Conservation (phyloP, 2,888 invertebrate genomes). For the Perizoma affinitatum region DNA sequence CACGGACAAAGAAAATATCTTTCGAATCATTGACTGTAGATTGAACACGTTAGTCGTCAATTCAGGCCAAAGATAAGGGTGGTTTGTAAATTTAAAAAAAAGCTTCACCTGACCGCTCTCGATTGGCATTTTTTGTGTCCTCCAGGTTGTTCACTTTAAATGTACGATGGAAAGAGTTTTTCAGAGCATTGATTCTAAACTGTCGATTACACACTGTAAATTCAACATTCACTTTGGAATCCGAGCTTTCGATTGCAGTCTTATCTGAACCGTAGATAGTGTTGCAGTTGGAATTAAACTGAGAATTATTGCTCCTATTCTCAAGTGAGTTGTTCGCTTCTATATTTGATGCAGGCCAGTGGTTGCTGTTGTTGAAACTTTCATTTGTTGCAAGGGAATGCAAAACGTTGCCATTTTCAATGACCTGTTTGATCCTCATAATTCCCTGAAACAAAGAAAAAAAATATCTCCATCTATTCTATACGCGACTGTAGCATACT, state of each 20-base stretch:
- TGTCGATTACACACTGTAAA: slow-evolving; percentile 67
- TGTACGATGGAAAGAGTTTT: slow-evolving; percentile 46
- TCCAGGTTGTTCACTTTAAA: slow-evolving; percentile 57
- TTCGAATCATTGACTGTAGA: too few relatives aligned
- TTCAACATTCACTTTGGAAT: slow-evolving; percentile 48
- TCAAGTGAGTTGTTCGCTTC: slow-evolving; percentile 45
- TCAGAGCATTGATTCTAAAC: slow-evolving; percentile 64
- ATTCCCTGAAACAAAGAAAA: slow-evolving; percentile 61
- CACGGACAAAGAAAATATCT: not conserved
- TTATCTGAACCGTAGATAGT: slow-evolving; percentile 46
- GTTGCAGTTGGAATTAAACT: slow-evolving; percentile 54
- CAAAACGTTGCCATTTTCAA: slow-evolving; percentile 69
- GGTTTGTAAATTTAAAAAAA: too few relatives aligned
- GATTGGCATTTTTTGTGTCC: slow-evolving; percentile 41
- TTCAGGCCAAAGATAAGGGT: too few relatives aligned
- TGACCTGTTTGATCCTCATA: slow-evolving; percentile 68
- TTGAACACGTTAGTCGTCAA: too few relatives aligned
- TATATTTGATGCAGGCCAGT: slow-evolving; percentile 50
- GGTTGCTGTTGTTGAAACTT: slow-evolving; percentile 50
- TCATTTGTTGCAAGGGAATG: slow-evolving; percentile 47
- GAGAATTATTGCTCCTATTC: slow-evolving; percentile 50
- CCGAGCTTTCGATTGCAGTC: slow-evolving; percentile 39
- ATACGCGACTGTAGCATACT: too few relatives aligned
- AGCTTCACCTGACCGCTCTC: slow-evolving; percentile 43
- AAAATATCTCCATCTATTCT: slow-evolving; percentile 1